A percentile compares a stretch with the other conserved stretches of the same genome.
These are phyloP conservation scores for Lepus americanus DNA, from an alignment of 2,113 vertebrate species.

Conservation along the genomic window DNA sequence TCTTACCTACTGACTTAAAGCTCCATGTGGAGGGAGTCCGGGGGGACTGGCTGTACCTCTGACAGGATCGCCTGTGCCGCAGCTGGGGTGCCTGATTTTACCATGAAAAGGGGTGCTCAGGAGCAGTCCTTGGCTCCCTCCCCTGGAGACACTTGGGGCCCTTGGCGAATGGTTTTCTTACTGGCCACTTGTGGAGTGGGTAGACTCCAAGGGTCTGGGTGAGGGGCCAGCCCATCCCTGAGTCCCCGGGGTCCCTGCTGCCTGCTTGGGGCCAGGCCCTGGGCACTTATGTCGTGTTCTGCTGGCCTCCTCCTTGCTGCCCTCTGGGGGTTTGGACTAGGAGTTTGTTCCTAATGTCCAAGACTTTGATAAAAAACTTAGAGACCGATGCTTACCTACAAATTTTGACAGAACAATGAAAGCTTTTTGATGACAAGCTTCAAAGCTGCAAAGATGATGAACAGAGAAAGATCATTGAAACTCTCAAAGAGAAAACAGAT, in stretches of 20 bases:
- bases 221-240: background rate
- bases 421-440: slow-evolving; percentile 79
- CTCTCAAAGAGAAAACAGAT: slow-evolving; percentile 97
- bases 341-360: slow-evolving; percentile 98
- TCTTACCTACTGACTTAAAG: background rate
- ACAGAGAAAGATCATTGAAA: slow-evolving; percentile 90
- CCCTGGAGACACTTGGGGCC: slow-evolving; percentile 48
- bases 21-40: background rate
- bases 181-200: too few relatives aligned
- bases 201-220: too few relatives aligned
- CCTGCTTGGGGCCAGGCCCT: background rate
- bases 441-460: too few relatives aligned
- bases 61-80: background rate
- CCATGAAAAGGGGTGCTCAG: background rate
- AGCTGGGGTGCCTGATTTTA: fast-evolving
- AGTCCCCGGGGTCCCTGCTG: background rate
- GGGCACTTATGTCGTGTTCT: background rate
- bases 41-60: background rate
- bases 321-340: slow-evolving; percentile 93
- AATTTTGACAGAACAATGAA: slow-evolving; percentile 98
- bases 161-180: slow-evolving; percentile 66
- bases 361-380: slow-evolving; percentile 98
- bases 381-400: slow-evolving; percentile 99
- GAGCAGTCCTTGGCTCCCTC: background rate
- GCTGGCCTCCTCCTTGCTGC: background rate